phyloP scores from a whole-genome alignment of 2,888 invertebrate species.

The Aphodius granarius region DNA sequence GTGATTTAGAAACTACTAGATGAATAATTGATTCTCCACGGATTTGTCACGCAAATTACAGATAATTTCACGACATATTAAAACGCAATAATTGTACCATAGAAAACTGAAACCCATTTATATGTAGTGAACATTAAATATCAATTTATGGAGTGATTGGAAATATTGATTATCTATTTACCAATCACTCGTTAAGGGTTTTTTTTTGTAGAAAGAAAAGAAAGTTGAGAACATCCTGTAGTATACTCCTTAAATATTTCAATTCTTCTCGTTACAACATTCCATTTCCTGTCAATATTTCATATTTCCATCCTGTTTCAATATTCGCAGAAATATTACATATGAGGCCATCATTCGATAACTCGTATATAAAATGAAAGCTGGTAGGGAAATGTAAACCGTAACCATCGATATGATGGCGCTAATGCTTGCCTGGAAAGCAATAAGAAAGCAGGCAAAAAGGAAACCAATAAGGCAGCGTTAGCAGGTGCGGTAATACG shows the following conservation, averaged over 20 bases:
- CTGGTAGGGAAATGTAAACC: not conserved
- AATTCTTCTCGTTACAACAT: not conserved
- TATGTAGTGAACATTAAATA: not conserved
- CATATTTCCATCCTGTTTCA: not conserved
- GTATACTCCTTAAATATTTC: too few species aligned
- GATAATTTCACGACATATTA: not conserved
- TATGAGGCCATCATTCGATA: not conserved
- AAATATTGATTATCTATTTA: not conserved
- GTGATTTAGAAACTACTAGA: not conserved
- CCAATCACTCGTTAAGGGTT: not conserved
- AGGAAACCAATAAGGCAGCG: not conserved
- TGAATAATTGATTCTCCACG: not conserved
- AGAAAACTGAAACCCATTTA: not conserved
- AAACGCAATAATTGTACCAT: not conserved
- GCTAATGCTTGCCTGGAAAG: not conserved
- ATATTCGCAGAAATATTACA: not conserved
- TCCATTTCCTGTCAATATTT: not conserved
- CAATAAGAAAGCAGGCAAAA: not conserved
- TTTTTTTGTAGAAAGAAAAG: too few species aligned
- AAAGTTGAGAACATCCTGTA: too few species aligned
- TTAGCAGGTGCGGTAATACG: not conserved
- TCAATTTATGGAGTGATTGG: not conserved
- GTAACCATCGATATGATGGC: not conserved
- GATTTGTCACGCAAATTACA: not conserved
- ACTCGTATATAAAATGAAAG: not conserved